Conservation (phyloP, 2,113 vertebrate species). For the Camelus bactrianus region DNA sequence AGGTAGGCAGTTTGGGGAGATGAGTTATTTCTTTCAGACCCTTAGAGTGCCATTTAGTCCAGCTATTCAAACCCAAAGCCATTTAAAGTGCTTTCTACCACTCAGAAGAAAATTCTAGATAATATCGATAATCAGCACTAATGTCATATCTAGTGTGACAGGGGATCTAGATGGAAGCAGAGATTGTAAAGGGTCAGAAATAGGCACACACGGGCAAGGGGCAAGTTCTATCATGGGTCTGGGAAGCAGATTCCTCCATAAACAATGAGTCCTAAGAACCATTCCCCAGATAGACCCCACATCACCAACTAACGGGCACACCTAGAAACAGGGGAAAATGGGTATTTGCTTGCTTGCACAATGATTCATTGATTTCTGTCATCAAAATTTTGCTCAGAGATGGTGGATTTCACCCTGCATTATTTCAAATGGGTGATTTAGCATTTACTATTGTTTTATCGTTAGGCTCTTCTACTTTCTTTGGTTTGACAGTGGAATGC, state of each 20-base stretch:
- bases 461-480: not conserved
- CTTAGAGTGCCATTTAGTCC: constrained; percentile 62
- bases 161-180: not conserved
- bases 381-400: constrained; percentile 9
- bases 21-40: constrained; percentile 55
- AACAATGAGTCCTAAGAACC: constrained; percentile 19
- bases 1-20: constrained; percentile 42
- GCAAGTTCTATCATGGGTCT: not conserved
- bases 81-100: constrained; percentile 68
- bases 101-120: constrained; percentile 69
- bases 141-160: not conserved
- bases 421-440: not conserved
- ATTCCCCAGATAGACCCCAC: not conserved
- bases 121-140: constrained; percentile 53
- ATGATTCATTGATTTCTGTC: not conserved
- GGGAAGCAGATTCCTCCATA: not conserved
- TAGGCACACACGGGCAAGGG: not conserved
- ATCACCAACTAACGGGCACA: not conserved
- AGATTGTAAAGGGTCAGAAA: constrained; percentile 37
- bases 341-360: not conserved
- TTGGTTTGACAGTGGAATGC: not conserved
- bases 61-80: constrained; percentile 24
- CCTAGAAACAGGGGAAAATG: not conserved
- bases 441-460: not conserved
- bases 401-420: not conserved